Conservation (phyloP, 2,113 vertebrate species). For the Apaloderma vittatum region DNA sequence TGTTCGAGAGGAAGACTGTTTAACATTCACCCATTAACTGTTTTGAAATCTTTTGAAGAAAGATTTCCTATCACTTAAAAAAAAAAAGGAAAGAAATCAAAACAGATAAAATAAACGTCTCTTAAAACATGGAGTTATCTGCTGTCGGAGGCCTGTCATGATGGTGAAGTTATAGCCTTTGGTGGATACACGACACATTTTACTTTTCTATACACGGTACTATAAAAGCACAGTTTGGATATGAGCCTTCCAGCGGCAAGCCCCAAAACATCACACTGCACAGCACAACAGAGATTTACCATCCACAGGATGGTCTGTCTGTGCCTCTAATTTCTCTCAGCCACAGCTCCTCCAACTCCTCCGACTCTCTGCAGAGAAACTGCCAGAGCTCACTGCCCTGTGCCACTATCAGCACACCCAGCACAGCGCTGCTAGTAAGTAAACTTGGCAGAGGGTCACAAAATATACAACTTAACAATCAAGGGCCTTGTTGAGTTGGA, state of each 20-base stretch:
- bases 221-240: not conserved
- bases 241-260: not conserved
- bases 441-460: slow-evolving; percentile 77
- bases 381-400: slow-evolving; percentile 54
- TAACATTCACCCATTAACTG: not conserved
- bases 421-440: slow-evolving; percentile 67
- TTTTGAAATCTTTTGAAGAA: not conserved
- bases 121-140: not conserved
- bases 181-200: not conserved
- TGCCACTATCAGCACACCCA: slow-evolving; percentile 64
- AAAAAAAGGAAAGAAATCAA: not conserved
- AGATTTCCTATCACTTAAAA: not conserved
- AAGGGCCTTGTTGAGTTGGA: slow-evolving; percentile 73
- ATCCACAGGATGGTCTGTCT: not conserved
- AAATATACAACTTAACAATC: slow-evolving; percentile 78
- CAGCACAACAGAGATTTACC: not conserved
- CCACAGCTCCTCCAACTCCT: not conserved
- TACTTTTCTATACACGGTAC: not conserved
- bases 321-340: not conserved
- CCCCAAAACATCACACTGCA: accelerated
- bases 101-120: not conserved
- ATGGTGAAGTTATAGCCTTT: not conserved
- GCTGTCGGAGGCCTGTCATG: not conserved
- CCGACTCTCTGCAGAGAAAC: slow-evolving; percentile 5
- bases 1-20: not conserved